Evolutionary conservation across 2,888 invertebrate species (phyloP).

Genomic region (Lapara coniferarum): DNA sequence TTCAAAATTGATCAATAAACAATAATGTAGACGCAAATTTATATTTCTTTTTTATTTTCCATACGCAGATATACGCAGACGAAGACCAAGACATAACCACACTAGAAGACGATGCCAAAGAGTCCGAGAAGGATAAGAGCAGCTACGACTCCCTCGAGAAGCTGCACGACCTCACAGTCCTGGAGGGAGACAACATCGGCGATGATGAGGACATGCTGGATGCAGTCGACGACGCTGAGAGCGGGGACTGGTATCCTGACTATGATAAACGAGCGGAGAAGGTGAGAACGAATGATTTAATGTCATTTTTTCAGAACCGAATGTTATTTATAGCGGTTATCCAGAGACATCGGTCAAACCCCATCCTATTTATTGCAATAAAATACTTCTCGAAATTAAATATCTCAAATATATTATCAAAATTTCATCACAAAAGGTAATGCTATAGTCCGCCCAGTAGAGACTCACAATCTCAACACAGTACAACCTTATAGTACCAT

Average conservation of each 20-base stretch:
- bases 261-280: slow-evolving; percentile 65
- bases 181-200: slow-evolving; percentile 66
- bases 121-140: slow-evolving; percentile 44
- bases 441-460: no score
- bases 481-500: no score
- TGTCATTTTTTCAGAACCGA: no score
- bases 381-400: no score
- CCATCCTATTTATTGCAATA: no score
- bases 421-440: no score
- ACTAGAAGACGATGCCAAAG: slow-evolving; percentile 42
- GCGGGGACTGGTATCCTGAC: slow-evolving; percentile 73
- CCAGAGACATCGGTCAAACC: no score
- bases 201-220: slow-evolving; percentile 69
- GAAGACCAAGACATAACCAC: slow-evolving; percentile 61
- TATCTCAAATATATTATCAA: no score
- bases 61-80: slow-evolving; percentile 68
- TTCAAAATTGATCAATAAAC: no score
- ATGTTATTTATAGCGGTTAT: no score
- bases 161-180: slow-evolving; percentile 66
- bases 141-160: slow-evolving; percentile 62
- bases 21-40: no score
- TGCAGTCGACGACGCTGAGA: slow-evolving; percentile 65
- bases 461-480: no score
- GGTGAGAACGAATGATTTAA: slow-evolving; percentile 43
- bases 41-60: slow-evolving; percentile 31